Evolutionary conservation across 2,797 vertebrate genomes (phyloP).

Genomic region (Avahi laniger): DNA sequence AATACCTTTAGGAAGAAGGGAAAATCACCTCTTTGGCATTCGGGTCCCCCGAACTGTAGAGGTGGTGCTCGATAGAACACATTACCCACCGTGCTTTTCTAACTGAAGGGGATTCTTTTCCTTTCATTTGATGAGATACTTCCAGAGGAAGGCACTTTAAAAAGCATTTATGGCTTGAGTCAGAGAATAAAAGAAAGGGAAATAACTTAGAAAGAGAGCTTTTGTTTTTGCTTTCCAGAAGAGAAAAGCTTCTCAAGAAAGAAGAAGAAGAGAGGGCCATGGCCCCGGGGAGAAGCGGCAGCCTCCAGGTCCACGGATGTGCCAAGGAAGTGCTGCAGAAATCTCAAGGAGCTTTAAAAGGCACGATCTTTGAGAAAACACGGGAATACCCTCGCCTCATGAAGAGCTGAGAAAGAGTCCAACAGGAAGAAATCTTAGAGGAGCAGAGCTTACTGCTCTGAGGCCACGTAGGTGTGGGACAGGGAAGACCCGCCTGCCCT

Average conservation of each 20-base stretch:
- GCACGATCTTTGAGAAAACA: background rate
- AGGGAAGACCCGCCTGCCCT: background rate
- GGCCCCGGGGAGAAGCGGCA: background rate
- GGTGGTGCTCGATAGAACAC: too few species aligned
- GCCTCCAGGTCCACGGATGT: rapidly evolving
- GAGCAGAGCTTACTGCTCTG: background rate
- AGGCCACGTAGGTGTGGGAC: background rate
- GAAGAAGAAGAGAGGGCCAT: background rate
- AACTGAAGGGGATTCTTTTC: background rate
- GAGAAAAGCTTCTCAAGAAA: background rate
- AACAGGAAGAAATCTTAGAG: background rate
- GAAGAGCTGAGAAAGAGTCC: background rate
- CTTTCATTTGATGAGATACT: background rate
- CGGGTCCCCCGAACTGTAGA: background rate
- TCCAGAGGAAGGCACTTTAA: background rate
- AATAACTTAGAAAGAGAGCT: background rate
- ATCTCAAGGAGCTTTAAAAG: too few species aligned
- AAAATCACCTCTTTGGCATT: background rate
- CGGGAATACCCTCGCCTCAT: background rate
- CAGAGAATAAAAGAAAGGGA: background rate
- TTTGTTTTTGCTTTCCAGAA: background rate
- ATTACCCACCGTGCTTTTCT: background rate
- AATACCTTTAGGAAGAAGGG: background rate
- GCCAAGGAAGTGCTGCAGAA: background rate
- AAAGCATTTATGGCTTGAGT: background rate